Conservation (phyloP, 2,888 invertebrate genomes). For the Metopia argyrocephala region DNA sequence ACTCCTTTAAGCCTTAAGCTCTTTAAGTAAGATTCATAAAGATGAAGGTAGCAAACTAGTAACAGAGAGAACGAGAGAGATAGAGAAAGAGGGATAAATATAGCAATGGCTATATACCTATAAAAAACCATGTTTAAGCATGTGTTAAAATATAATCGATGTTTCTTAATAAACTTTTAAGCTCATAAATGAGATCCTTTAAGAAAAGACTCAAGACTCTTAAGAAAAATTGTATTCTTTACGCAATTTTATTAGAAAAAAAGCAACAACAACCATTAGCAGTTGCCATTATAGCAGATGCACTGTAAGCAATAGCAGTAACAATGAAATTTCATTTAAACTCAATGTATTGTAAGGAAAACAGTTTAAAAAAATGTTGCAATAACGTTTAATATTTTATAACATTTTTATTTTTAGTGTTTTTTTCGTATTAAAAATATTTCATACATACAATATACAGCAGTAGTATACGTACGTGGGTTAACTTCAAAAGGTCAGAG, state of each 20-base stretch:
- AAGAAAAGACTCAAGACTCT: background rate
- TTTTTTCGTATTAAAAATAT: conserved; percentile 43
- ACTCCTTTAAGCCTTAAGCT: background rate
- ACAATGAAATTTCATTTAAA: conserved; percentile 40
- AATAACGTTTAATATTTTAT: conserved; percentile 46
- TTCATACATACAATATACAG: conserved; percentile 8
- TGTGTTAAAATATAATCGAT: conserved; percentile 42
- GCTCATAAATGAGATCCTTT: background rate
- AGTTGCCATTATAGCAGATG: background rate
- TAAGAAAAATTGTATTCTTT: background rate
- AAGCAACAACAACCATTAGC: background rate
- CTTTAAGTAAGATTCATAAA: conserved; percentile 26
- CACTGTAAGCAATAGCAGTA: background rate
- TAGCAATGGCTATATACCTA: background rate
- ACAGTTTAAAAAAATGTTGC: conserved; percentile 13
- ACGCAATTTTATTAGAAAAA: conserved; percentile 24
- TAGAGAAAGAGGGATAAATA: background rate
- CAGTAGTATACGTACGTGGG: background rate
- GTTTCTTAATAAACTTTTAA: background rate
- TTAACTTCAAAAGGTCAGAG: conserved; percentile 1
- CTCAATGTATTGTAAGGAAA: background rate
- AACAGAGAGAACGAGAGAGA: background rate
- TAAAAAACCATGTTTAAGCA: conserved; percentile 23
- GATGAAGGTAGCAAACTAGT: too few species aligned
- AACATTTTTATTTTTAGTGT: too few species aligned